phyloP scores from a whole-genome alignment of 1,140 invertebrate species.

The Coptotermes formosanus region DNA sequence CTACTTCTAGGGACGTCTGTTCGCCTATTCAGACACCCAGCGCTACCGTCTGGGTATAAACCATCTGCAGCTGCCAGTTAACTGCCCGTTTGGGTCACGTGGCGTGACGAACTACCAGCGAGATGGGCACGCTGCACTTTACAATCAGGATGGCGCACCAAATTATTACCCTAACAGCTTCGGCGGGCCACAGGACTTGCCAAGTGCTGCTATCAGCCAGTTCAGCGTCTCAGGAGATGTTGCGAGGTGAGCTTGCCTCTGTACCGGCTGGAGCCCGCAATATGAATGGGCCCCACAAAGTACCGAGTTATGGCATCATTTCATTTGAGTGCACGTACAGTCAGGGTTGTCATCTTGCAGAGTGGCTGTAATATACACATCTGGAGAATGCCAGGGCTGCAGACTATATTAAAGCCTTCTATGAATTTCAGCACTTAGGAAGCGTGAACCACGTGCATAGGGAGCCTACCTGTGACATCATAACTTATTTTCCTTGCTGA shows the following conservation, averaged over 20 bases:
- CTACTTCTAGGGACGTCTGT: slow-evolving; percentile 73
- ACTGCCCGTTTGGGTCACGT: slow-evolving; percentile 73
- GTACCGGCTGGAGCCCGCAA: no score
- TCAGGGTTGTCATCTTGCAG: no score
- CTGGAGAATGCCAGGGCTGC: no score
- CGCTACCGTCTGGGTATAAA: slow-evolving; percentile 91
- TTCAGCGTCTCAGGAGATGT: slow-evolving; percentile 53
- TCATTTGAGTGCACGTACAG: no score
- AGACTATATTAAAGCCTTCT: no score
- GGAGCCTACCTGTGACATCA: no score
- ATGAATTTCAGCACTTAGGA: no score
- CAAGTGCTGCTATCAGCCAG: slow-evolving; percentile 47
- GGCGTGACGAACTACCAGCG: slow-evolving; percentile 75
- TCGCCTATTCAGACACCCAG: slow-evolving; percentile 93
- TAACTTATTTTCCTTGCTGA: no score
- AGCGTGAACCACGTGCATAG: no score
- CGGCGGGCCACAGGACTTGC: slow-evolving; percentile 65
- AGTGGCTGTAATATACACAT: no score
- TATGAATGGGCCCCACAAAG: no score
- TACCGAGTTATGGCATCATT: no score
- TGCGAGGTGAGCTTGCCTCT: slow-evolving; percentile 36
- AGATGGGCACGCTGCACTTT: slow-evolving; percentile 72
- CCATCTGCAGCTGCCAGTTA: slow-evolving; percentile 90
- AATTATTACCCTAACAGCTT: slow-evolving; percentile 98
- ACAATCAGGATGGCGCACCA: slow-evolving; percentile 75